These are phyloP conservation scores for Pangasius djambal DNA, from an alignment of 2,797 vertebrate species.

Conservation along the genomic window DNA sequence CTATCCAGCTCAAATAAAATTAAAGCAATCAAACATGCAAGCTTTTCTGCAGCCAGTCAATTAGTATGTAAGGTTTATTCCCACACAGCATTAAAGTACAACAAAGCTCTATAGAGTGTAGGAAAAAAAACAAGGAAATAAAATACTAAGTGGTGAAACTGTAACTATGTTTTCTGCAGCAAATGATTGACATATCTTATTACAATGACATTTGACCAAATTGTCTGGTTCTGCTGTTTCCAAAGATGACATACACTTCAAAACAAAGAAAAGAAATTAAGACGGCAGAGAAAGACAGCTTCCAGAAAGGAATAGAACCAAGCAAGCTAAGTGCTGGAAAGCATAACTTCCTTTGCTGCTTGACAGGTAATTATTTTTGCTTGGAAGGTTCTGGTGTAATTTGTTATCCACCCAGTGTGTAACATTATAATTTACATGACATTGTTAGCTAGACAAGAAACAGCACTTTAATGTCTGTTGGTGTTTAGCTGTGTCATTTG, in stretches of 20 bases:
- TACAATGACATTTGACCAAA: neutral
- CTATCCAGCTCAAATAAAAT: neutral
- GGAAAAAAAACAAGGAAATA: neutral
- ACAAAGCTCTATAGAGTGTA: neutral
- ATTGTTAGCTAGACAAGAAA: conserved; percentile 20
- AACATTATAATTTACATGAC: conserved; percentile 27
- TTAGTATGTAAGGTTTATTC: neutral
- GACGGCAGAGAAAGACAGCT: neutral
- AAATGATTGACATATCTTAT: neutral
- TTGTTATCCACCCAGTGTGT: conserved; percentile 14
- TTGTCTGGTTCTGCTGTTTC: neutral
- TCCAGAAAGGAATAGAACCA: neutral
- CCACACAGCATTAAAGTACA: neutral
- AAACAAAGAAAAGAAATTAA: neutral
- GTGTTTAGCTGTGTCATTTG: neutral
- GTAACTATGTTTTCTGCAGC: neutral
- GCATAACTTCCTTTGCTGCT: neutral
- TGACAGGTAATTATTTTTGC: conserved; percentile 28
- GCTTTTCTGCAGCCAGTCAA: neutral
- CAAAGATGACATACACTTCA: neutral
- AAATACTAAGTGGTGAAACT: neutral
- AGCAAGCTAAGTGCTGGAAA: neutral
- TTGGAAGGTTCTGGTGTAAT: conserved; percentile 10
- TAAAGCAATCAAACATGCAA: conserved; percentile 15
- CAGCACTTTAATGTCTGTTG: conserved; percentile 13